phyloP scores from a whole-genome alignment of 2,113 vertebrate species.

The Periophthalmodon schlosseri region DNA sequence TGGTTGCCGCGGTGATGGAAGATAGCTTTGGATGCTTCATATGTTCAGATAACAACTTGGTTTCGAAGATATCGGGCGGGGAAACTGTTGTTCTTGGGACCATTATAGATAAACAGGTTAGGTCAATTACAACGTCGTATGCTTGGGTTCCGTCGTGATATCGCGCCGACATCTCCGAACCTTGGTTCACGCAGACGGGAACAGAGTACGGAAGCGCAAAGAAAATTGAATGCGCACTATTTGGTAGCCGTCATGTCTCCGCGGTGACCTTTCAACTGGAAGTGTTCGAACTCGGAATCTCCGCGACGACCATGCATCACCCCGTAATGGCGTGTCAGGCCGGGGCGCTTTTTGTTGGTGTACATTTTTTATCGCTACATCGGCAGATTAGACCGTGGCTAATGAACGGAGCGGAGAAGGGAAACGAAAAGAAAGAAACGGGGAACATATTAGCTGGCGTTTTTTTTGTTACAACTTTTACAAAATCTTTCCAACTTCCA shows the following conservation, averaged over 20 bases:
- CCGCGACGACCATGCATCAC: conserved; percentile 72
- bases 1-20: conserved; percentile 54
- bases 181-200: conserved; percentile 23
- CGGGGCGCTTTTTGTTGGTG: conserved; percentile 47
- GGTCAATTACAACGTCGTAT: conserved; percentile 45
- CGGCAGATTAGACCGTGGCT: conserved; percentile 75
- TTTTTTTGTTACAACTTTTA: conserved; percentile 57
- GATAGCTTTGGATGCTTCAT: conserved; percentile 70
- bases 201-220: conserved; percentile 24
- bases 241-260: conserved; percentile 59
- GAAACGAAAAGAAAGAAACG: not conserved
- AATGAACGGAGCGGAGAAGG: conserved; percentile 69
- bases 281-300: conserved; percentile 44
- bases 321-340: conserved; percentile 70
- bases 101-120: conserved; percentile 82
- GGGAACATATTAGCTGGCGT: not conserved
- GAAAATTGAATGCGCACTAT: conserved; percentile 39
- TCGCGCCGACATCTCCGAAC: not conserved
- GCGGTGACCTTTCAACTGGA: conserved; percentile 73
- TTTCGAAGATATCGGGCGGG: conserved; percentile 43
- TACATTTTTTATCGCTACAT: conserved; percentile 76
- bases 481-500: conserved; percentile 41
- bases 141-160: not conserved
- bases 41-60: conserved; percentile 85
- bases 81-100: conserved; percentile 81